These are phyloP conservation scores for Lycaon pictus DNA, from an alignment of 2,113 vertebrate genomes.

Conservation along the genomic window DNA sequence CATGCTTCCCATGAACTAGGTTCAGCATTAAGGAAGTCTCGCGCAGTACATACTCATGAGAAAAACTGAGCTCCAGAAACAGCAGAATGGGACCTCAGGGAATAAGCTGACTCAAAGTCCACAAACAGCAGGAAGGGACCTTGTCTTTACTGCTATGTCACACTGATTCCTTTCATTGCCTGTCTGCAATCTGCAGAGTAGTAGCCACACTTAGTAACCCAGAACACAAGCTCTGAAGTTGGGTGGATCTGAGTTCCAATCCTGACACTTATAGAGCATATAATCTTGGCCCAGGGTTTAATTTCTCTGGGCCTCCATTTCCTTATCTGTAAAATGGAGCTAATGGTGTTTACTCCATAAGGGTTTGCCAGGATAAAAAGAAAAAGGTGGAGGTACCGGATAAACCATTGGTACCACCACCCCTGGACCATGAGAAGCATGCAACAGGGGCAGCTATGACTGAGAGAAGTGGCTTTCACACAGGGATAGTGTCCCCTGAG, in stretches of 20 bases:
- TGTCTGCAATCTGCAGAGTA: neutral
- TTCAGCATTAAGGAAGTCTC: neutral
- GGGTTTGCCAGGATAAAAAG: neutral
- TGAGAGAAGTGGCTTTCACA: neutral
- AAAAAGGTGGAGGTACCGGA: neutral
- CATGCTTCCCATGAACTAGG: neutral
- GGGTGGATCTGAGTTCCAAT: neutral
- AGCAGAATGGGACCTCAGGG: neutral
- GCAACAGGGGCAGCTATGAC: neutral
- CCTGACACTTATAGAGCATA: neutral
- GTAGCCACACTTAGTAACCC: too few species aligned
- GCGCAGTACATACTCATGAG: neutral
- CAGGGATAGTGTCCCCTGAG: neutral
- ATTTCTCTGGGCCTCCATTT: neutral
- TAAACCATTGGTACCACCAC: neutral
- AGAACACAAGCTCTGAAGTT: neutral
- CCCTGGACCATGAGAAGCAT: neutral
- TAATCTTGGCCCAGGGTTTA: neutral
- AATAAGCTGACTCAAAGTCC: too few species aligned
- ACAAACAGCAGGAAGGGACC: neutral
- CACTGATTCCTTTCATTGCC: neutral
- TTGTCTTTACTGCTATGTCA: fast-evolving
- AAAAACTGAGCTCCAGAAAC: neutral
- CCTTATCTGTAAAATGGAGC: neutral
- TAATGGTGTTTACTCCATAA: neutral